Evolutionary conservation across 2,888 invertebrate genomes (phyloP).

Genomic region (Archips xylosteana): DNA sequence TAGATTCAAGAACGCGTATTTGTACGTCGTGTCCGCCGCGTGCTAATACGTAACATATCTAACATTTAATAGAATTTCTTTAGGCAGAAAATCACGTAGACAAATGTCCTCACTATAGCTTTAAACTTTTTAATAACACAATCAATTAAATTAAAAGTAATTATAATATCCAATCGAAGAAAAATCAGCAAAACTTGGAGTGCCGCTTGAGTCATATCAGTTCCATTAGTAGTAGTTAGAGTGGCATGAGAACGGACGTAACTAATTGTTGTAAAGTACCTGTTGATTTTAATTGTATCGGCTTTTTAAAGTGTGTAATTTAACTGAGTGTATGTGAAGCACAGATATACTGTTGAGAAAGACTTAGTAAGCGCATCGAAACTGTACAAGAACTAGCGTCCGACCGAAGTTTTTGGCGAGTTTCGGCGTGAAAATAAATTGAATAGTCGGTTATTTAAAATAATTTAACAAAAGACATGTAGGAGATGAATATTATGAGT

Average conservation of each 20-base stretch:
- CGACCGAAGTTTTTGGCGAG: too few relatives aligned
- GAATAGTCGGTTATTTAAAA: too few relatives aligned
- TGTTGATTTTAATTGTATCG: slow-evolving; percentile 9
- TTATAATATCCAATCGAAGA: not conserved
- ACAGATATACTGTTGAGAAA: not conserved
- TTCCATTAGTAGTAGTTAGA: slow-evolving; percentile 12
- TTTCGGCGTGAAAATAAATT: too few relatives aligned
- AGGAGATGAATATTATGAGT: too few relatives aligned
- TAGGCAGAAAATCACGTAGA: not conserved
- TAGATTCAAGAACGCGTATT: too few relatives aligned
- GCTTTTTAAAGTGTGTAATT: not conserved
- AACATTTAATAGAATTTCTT: not conserved
- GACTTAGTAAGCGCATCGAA: not conserved
- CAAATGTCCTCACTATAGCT: too few relatives aligned
- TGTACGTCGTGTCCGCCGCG: too few relatives aligned
- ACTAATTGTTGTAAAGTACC: not conserved
- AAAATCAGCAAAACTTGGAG: not conserved
- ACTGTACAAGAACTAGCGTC: too few relatives aligned
- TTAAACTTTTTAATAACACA: too few relatives aligned
- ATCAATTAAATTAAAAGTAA: not conserved
- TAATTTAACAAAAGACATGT: too few relatives aligned
- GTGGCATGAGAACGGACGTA: slow-evolving; percentile 19
- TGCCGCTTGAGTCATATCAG: slow-evolving; percentile 6
- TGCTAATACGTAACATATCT: not conserved
- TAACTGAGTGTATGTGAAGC: not conserved